phyloP scores from a whole-genome alignment of 2,797 vertebrate genomes.

The Lates japonicus region DNA sequence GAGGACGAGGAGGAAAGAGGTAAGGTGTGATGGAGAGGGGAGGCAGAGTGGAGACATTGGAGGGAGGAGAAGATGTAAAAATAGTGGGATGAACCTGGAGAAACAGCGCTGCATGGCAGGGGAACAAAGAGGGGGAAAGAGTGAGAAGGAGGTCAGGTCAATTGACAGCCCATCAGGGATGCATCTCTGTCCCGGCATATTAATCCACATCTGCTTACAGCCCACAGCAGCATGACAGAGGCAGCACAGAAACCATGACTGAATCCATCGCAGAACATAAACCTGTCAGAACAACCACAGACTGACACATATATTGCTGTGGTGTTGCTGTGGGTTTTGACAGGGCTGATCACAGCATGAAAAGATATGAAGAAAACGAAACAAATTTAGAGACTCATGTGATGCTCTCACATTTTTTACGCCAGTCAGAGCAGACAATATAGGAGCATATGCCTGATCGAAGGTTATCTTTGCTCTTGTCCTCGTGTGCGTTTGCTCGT shows the following conservation, averaged over 20 bases:
- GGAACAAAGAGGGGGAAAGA: conserved; percentile 40
- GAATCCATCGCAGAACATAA: conserved; percentile 41
- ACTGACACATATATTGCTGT: background rate
- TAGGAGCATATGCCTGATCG: background rate
- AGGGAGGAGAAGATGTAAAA: conserved; percentile 23
- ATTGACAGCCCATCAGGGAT: conserved; percentile 48
- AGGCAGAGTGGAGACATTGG: background rate
- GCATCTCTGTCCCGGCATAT: conserved; percentile 45
- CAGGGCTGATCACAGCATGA: background rate
- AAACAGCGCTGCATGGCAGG: conserved; percentile 1
- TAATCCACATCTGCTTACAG: conserved; percentile 58
- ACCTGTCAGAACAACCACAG: conserved; percentile 27
- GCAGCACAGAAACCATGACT: conserved; percentile 19
- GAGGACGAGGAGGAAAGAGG: background rate
- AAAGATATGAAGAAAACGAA: background rate
- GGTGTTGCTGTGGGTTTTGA: background rate
- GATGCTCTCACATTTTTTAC: background rate
- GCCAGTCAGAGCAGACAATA: conserved; percentile 1
- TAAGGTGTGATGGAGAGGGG: background rate
- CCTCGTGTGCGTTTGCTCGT: conserved; percentile 2
- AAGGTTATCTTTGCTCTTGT: conserved; percentile 1
- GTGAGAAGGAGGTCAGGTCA: conserved; percentile 61
- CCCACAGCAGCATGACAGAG: conserved; percentile 15
- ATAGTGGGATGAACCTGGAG: conserved; percentile 10
- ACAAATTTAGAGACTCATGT: conserved; percentile 9